A percentile compares a stretch with the other conserved stretches of the same genome.
These are phyloP conservation scores for Myotis yumanensis DNA, from an alignment of 2,113 vertebrate genomes.

Conservation along the genomic window DNA sequence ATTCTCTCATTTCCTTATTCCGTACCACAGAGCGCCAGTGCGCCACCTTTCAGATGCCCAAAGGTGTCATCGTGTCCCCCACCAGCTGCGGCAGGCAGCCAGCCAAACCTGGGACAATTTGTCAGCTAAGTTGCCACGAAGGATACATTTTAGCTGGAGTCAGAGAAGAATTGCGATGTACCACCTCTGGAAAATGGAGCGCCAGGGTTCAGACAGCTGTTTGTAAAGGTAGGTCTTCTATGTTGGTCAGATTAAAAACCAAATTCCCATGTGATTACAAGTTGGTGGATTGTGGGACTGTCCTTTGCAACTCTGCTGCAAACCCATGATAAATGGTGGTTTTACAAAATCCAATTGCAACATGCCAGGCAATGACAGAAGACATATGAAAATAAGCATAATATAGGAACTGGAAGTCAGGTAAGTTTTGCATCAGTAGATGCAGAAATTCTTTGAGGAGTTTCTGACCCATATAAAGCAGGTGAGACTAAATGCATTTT, in stretches of 20 bases:
- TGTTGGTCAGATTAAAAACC: fast-evolving
- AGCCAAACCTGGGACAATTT: conserved; percentile 84
- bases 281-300: fast-evolving
- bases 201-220: conserved; percentile 85
- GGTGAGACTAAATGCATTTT: not conserved
- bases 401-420: not conserved
- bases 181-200: conserved; percentile 92
- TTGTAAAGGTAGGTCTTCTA: conserved; percentile 89
- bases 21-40: conserved; percentile 89
- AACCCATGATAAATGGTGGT: not conserved
- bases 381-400: not conserved
- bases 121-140: conserved; percentile 89
- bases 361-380: not conserved
- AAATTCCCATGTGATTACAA: not conserved
- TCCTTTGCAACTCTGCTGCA: not conserved
- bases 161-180: conserved; percentile 88
- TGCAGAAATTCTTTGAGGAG: not conserved
- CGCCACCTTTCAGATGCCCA: conserved; percentile 83
- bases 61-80: conserved; percentile 87
- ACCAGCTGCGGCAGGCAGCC: conserved; percentile 88
- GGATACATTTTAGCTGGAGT: conserved; percentile 91
- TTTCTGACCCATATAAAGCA: not conserved
- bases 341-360: not conserved
- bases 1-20: not conserved
- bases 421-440: not conserved